Base-by-base conservation (phyloP, 2,113 vertebrate genomes). In the Opisthocomus hoazin region DNA sequence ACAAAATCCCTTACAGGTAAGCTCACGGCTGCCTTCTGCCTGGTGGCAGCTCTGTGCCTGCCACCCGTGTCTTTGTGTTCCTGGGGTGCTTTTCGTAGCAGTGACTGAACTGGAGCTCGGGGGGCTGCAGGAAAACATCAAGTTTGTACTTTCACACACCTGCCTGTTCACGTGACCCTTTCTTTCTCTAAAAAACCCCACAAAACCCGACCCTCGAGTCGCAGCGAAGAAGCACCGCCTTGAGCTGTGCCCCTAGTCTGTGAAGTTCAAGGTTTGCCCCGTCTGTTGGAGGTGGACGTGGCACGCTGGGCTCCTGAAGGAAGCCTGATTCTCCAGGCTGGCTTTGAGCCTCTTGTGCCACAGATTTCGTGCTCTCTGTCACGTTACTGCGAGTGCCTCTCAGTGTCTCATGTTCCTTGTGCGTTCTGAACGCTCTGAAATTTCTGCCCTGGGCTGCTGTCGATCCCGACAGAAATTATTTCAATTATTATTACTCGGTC, bases 1-100 rank as follows among this genome's bases (percentile, higher is more conserved):
- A 7, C 34, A 21, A 96, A 96, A 84, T 53, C 60, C 36, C 5
- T 51, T 34, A 24, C 91, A 84, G 90, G 98, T 98, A 84, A 96
- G 94, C 93, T 48, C 50, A 3, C 22, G n/a, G 6, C 41, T 48
- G 3, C 26, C 11, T 65, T 50, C 22, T 21, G 5, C 10, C 60
- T 48, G 54, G 8, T 13, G 9, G 2, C 22, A 3, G 8, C 12
- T 30, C 45, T 32, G 1, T 10, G 48, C 6, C 2, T 51, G 8
- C 41, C 41, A 43, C 22, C 43, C 16, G 0, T 32, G 30, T 37
- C 30, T 13, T 7, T 32, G 18, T 10, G 34, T 36, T n/a, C 26
- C 5, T 5, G 6, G 19, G 22, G 15, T n/a, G 26, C 13, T 64
- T 79, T 34, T 60, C 10, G 15, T 13, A 18, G 22, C 3, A 54